Evolutionary conservation across 2,113 vertebrate species (phyloP).

Genomic region (Brachyistius frenatus): DNA sequence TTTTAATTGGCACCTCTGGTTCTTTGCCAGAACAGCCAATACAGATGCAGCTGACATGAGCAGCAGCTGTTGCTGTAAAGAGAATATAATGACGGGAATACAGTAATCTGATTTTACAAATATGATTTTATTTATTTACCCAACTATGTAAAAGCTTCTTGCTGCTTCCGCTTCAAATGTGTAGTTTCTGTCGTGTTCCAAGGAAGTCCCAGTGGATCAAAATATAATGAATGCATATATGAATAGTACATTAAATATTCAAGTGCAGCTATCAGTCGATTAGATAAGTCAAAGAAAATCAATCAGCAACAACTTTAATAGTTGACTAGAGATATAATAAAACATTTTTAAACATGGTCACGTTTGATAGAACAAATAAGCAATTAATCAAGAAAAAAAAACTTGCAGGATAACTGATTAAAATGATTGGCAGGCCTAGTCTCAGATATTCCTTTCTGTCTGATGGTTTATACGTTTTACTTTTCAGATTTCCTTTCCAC

Average conservation of each 20-base stretch:
- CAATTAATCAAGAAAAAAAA: too few species aligned
- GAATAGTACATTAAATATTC: too few species aligned
- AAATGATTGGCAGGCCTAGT: not conserved
- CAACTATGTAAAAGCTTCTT: not conserved
- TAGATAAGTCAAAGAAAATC: too few species aligned
- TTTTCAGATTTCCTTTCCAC: not conserved
- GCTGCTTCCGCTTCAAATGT: not conserved
- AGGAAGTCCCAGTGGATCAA: not conserved
- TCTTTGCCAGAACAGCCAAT: conserved; percentile 21
- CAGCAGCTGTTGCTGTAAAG: conserved; percentile 28
- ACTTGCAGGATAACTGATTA: not conserved
- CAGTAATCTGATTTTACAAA: not conserved
- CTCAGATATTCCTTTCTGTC: not conserved
- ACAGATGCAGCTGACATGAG: conserved; percentile 33
- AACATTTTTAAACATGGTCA: too few species aligned
- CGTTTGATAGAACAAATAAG: too few species aligned
- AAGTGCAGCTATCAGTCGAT: too few species aligned
- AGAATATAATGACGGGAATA: not conserved
- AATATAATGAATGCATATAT: too few species aligned
- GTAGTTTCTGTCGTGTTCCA: not conserved
- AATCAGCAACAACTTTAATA: too few species aligned
- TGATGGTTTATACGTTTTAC: not conserved
- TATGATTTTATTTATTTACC: not conserved
- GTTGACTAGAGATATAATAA: too few species aligned
- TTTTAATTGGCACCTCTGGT: conserved; percentile 21